phyloP scores from a whole-genome alignment of 2,797 vertebrate species.

The Coregonus suidteri region DNA sequence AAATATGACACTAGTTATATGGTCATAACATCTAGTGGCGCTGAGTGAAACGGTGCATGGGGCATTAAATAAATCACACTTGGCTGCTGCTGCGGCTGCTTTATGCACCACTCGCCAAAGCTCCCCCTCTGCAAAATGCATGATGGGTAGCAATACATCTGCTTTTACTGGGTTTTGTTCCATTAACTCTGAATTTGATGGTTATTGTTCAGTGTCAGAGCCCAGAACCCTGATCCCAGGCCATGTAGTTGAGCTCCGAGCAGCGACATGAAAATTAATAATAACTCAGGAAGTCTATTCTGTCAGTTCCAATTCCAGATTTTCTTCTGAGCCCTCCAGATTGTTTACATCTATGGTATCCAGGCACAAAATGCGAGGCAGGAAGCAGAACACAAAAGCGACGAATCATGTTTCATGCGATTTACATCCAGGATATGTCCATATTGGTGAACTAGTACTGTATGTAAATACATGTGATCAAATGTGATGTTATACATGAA shows the following conservation, averaged over 20 bases:
- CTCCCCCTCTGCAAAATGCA: slow-evolving; percentile 24
- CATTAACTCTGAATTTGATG: slow-evolving; percentile 46
- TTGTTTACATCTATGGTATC: background rate
- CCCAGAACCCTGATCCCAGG: background rate
- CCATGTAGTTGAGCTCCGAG: background rate
- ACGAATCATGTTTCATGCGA: background rate
- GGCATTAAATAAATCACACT: slow-evolving; percentile 54
- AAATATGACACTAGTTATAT: slow-evolving; percentile 61
- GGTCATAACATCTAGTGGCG: slow-evolving; percentile 50
- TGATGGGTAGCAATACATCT: slow-evolving; percentile 48
- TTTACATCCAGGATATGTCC: background rate
- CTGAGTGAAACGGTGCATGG: slow-evolving; percentile 8
- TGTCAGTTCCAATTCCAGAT: background rate
- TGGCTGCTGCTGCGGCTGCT: slow-evolving; percentile 33
- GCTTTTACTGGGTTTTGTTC: slow-evolving; percentile 55
- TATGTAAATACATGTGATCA: background rate
- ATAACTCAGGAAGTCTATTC: background rate
- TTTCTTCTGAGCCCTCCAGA: background rate
- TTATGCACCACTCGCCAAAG: background rate
- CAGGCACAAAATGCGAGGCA: background rate
- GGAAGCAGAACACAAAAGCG: background rate
- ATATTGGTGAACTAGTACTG: background rate
- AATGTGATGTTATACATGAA: background rate
- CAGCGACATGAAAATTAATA: background rate
- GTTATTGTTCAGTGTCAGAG: slow-evolving; percentile 29